These are phyloP conservation scores for Pseudopipra pipra DNA, from an alignment of 2,113 vertebrate genomes.

Conservation along the genomic window DNA sequence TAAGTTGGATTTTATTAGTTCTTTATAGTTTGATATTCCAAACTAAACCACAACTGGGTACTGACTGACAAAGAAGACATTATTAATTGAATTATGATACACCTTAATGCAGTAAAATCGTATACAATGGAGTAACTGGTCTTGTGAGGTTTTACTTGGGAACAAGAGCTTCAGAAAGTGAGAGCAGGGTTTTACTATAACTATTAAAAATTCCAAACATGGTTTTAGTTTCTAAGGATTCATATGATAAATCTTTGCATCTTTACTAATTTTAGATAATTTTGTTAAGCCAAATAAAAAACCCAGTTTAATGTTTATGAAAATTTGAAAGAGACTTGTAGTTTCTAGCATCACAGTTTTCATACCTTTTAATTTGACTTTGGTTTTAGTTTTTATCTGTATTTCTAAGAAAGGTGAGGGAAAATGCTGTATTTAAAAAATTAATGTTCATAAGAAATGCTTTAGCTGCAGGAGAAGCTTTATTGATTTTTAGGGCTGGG, in stretches of 20 bases:
- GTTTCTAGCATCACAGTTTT: not conserved
- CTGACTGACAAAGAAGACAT: not conserved
- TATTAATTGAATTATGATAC: not conserved
- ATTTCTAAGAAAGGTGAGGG: not conserved
- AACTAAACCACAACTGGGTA: not conserved
- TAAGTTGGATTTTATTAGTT: not conserved
- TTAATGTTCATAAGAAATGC: not conserved
- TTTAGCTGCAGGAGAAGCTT: not conserved
- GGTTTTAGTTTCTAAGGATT: not conserved
- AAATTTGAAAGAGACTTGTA: not conserved
- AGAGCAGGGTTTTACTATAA: not conserved
- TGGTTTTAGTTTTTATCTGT: not conserved
- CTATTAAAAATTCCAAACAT: not conserved
- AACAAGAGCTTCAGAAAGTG: not conserved
- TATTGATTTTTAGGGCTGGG: conserved; percentile 15
- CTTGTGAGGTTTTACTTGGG: not conserved
- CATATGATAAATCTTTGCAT: not conserved
- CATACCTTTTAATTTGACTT: not conserved
- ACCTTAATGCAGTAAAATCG: not conserved
- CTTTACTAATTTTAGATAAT: not conserved
- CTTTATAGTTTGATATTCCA: not conserved
- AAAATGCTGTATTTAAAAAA: not conserved
- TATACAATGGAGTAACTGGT: not conserved
- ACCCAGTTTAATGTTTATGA: not conserved
- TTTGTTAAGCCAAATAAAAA: not conserved